phyloP scores from a whole-genome alignment of 2,888 invertebrate genomes.

The Electrophaes corylata region DNA sequence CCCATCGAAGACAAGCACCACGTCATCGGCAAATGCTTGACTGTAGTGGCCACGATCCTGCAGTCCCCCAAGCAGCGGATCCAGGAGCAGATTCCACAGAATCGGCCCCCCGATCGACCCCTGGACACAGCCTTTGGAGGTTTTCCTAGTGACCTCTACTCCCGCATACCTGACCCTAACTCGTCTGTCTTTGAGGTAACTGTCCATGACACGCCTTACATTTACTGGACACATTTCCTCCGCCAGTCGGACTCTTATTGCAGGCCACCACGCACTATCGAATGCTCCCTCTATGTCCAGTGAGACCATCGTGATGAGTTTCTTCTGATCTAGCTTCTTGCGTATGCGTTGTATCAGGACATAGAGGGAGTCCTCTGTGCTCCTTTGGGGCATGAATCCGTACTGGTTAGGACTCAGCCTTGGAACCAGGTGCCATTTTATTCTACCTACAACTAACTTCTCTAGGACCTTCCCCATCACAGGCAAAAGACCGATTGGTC shows the following conservation, averaged over 20 bases:
- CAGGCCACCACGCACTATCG: neutral
- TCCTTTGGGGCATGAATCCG: neutral
- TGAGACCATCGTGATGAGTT: neutral
- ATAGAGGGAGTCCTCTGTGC: neutral
- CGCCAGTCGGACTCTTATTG: neutral
- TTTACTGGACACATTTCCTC: neutral
- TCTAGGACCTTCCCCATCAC: conserved; percentile 32
- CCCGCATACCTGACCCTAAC: neutral
- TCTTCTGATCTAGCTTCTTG: neutral
- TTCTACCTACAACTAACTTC: neutral
- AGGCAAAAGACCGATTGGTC: conserved; percentile 39
- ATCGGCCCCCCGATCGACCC: neutral
- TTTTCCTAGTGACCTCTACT: neutral
- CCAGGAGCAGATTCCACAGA: neutral
- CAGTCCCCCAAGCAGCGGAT: neutral
- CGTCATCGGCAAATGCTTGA: neutral
- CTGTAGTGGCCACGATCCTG: neutral
- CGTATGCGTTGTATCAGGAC: neutral
- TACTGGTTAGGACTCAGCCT: neutral
- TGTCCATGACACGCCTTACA: neutral
- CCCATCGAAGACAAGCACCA: neutral
- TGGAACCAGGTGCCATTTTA: conserved; percentile 8
- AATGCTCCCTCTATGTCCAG: neutral
- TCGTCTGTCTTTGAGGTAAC: neutral
- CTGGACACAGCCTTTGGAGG: neutral